Conservation (phyloP, 2,797 vertebrate genomes). For the Manis crassicaudata region DNA sequence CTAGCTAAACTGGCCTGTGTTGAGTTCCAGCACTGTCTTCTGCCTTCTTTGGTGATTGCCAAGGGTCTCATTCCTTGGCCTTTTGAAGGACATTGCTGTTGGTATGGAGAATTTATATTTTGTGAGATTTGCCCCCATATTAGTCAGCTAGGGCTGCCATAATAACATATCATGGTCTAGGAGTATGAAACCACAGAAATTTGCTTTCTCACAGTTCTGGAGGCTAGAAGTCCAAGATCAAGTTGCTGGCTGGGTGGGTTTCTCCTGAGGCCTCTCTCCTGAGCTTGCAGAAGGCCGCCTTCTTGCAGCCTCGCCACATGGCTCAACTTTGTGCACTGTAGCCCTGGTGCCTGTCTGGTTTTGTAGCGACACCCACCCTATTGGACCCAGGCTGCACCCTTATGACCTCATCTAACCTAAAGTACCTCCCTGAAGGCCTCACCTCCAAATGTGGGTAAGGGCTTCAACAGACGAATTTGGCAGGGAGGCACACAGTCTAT, state of each 20-base stretch:
- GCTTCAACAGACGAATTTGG: not conserved
- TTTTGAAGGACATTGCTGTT: not conserved
- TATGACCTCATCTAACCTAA: not conserved
- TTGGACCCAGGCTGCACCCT: not conserved
- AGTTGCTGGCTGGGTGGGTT: not conserved
- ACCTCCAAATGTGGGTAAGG: not conserved
- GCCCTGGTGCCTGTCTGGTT: not conserved
- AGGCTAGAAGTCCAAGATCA: not conserved
- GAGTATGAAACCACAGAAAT: not conserved
- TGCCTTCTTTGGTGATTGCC: not conserved
- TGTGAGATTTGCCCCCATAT: not conserved
- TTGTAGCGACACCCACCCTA: not conserved
- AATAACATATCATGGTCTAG: not conserved
- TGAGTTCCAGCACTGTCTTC: not conserved
- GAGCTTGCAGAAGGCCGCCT: not conserved
- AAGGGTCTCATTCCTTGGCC: not conserved
- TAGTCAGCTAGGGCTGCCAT: not conserved
- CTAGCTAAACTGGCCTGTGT: not conserved
- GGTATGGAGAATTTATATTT: not conserved
- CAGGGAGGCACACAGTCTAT: not conserved
- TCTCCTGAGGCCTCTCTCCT: not conserved
- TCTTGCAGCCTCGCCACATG: not conserved
- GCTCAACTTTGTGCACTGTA: not conserved
- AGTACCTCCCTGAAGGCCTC: not conserved
- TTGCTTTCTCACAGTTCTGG: not conserved